Base-by-base conservation (phyloP, 1,140 invertebrate species). In the Trichonephila inaurata region DNA sequence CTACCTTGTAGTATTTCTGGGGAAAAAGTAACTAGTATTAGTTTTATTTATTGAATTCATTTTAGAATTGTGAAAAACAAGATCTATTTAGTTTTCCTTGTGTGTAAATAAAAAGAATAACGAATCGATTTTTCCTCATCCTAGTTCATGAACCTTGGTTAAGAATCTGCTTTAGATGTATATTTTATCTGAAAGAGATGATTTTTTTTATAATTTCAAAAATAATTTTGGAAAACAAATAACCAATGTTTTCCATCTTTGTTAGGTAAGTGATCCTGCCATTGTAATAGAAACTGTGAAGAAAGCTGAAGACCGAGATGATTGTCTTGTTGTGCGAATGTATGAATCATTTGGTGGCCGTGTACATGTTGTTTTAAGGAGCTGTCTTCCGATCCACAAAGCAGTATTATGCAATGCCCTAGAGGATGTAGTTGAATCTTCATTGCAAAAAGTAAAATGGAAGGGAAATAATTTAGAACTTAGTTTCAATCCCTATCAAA, bases 251-350 rank as follows among this genome's bases (percentile, higher is more conserved):
- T 72, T 61, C 51, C 72, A 16, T 72, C 85, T 8, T 85, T 72
- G 91, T 14, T 81, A 94, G 91, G 93, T 94, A 6, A 94, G 92
- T 69, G 90, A 93, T 83, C 81, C 91, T 40, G 94, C 94, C 16
- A 87, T 93, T 62, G 88, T 94, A 21, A 94, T 94, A n/a, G 93
- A 94, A 81, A 87, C 94, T 40, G 82, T 94, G 14, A 94, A 94
- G 62, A 94, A 94, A 60, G 90, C 94, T 72, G 94, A 94, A 90
- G 94, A 94, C 85, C 83, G 92, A 12, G 94, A 93, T 64, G 92
- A 92, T 16, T 94, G 94, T 82, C 81, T 94, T 28, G 89, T 93
- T 12, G 86, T 94, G 3, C 60, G 94, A 60, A 88, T 94, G 91
- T 94, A 94, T 66, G 94, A 94, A 83, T 91, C 94, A 16, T 94